Base-by-base conservation (phyloP, 2,888 invertebrate genomes). In the Anthrax anthrax region DNA sequence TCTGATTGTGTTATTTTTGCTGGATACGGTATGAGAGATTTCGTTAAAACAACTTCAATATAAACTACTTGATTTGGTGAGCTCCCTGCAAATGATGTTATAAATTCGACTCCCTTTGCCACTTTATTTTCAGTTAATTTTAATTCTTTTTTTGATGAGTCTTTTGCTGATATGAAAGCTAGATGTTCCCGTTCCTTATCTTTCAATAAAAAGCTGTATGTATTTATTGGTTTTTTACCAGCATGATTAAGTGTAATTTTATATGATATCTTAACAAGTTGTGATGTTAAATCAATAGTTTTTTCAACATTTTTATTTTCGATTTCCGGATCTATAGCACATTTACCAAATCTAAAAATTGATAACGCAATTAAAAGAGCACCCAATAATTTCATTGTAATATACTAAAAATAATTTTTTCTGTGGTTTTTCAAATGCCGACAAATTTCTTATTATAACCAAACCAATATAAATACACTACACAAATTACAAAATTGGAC, bases 1-100 rank as follows among this genome's bases (percentile, higher is more conserved):
- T 98, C 97, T 51, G 86, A 81, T 65, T 98, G 98, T 0, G 80
- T 75, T 50, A 98, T 94, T 55, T 83, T 78, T 12, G 79, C 80
- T 2, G 98, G 98, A 68, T 85, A 87, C 0, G 97, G 90, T 29
- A 70, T 64, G 27, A 96, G 70, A 16, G 79, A 74, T 60, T 89
- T 84, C 0, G 84, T 81, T 43, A 81, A 79, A 1, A 88, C 77
- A 10, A 78, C 72, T 60, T 92, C 89, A 0, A 89, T 69, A 29
- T 58, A 52, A 10, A 68, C 37, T 1, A 58, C 58, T 49, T 63
- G 63, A n/a, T 53, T 59, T n/a, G 57, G 48, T 2, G 57, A 48
- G 8, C 54, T 48, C 16, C 50, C 52, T 34, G 75, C 73, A 18
- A 85, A 62, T 10, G 72, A 64, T 4, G 73, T 67, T 1, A 77